Conservation (phyloP, 2,888 invertebrate species). For the Arge pagana region DNA sequence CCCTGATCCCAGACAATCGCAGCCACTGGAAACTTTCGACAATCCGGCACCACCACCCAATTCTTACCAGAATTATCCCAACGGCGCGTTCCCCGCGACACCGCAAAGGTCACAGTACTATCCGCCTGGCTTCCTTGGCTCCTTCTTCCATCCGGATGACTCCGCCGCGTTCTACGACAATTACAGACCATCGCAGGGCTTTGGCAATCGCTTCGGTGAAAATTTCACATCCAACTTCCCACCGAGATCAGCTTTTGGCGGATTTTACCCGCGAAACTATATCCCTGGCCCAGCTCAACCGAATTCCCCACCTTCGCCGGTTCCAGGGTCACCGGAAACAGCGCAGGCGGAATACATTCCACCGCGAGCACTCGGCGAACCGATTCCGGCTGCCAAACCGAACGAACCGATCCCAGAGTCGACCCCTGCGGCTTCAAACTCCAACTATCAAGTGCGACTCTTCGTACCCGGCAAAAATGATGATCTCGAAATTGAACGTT, state of each 20-base stretch:
- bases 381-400: constrained; percentile 7
- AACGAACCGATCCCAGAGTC: background rate
- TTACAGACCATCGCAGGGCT: constrained; percentile 17
- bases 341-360: background rate
- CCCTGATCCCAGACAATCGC: background rate
- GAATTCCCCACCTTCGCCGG: background rate
- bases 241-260: constrained; percentile 9
- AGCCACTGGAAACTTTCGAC: background rate
- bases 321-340: background rate
- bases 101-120: background rate
- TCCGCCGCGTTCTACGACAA: background rate
- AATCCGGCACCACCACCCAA: constrained; percentile 1
- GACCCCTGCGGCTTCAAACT: constrained; percentile 12
- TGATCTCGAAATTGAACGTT: too few relatives aligned
- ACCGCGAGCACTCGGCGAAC: background rate
- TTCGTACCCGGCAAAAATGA: constrained; percentile 31
- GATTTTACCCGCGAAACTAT: constrained; percentile 15
- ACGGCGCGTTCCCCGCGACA: background rate
- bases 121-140: background rate
- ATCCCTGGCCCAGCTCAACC: background rate
- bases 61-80: constrained; percentile 7
- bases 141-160: constrained; percentile 6
- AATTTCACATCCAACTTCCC: constrained; percentile 22
- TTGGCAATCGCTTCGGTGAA: constrained; percentile 14
- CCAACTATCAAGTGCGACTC: constrained; percentile 19